phyloP scores from a whole-genome alignment of 2,797 vertebrate genomes.

The Amblyraja radiata region DNA sequence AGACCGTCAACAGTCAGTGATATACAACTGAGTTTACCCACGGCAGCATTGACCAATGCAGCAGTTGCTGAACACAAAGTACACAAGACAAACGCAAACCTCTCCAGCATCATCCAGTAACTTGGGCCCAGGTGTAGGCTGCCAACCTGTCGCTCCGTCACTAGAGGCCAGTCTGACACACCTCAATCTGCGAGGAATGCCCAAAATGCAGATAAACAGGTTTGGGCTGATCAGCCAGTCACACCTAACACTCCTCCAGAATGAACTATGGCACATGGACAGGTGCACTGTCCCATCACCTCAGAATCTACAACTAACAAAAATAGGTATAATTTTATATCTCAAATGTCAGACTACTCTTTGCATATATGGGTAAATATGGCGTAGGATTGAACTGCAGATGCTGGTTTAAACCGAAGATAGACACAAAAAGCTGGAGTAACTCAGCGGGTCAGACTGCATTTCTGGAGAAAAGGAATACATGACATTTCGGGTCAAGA shows the following conservation, averaged over 20 bases:
- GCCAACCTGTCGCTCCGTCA: neutral
- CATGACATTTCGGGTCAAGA: no score
- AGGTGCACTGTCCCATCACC: neutral
- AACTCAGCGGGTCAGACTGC: no score
- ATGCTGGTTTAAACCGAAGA: no score
- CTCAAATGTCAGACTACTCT: neutral
- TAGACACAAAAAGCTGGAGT: no score
- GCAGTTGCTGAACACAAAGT: neutral
- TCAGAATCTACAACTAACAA: neutral
- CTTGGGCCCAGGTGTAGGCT: constrained; percentile 27
- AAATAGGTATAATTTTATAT: neutral
- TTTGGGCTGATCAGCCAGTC: neutral
- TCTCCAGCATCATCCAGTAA: constrained; percentile 23
- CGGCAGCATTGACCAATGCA: neutral
- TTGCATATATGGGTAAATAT: no score
- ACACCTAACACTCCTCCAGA: neutral
- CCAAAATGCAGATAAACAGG: constrained; percentile 26
- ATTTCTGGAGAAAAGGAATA: no score
- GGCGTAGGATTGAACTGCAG: no score
- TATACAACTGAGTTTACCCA: neutral
- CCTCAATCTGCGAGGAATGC: neutral
- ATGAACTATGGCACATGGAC: no score
- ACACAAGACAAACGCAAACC: neutral
- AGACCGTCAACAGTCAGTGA: neutral
- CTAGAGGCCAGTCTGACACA: constrained; percentile 24